Evolutionary conservation across 2,888 invertebrate species (phyloP), one percentile per base, ranked within the genome.

Genomic region (Volucella zonaria): DNA sequence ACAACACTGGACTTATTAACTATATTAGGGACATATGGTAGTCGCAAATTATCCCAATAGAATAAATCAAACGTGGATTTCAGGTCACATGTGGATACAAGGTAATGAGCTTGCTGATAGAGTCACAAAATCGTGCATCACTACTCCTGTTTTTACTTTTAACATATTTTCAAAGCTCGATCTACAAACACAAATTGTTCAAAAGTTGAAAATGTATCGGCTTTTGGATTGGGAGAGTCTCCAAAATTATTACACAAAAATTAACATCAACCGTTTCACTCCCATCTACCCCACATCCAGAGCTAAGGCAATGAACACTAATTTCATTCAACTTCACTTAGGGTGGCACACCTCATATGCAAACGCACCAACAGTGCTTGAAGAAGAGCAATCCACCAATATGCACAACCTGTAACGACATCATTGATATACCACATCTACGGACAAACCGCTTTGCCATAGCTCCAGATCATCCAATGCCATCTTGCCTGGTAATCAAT

Each of bases 391-490:
- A 23, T 38, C 43, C 43, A 43, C 11, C 18, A n/a, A n/a, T n/a
- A 45, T 61, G 43, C 43, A 8, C 42, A 23, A 38, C n/a, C 45
- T 61, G 43, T 38, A 43, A 43, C 23, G 43, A 61, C 43, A 23
- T 43, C 10, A 18, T 61, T 61, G n/a, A n/a, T n/a, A n/a, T n/a
- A n/a, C n/a, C n/a, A n/a, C n/a, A n/a, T n/a, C n/a, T n/a, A n/a
- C n/a, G 18, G 59, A 61, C 23, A 6, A 43, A 43, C 11, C 11
- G n/a, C 42, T n/a, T 12, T 45, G 45, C 45, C 59, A 45, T 15
- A 59, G 18, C 15, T 18, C 42, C 42, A 59, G 15, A 59, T 40
- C 42, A 59, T 58, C n/a, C n/a, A n/a, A n/a, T n/a, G n/a, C n/a
- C n/a, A n/a, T n/a, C n/a, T n/a, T n/a, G n/a, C n/a, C n/a, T n/a